Conservation (phyloP, 2,113 vertebrate genomes). For the Leucopsar rothschildi region DNA sequence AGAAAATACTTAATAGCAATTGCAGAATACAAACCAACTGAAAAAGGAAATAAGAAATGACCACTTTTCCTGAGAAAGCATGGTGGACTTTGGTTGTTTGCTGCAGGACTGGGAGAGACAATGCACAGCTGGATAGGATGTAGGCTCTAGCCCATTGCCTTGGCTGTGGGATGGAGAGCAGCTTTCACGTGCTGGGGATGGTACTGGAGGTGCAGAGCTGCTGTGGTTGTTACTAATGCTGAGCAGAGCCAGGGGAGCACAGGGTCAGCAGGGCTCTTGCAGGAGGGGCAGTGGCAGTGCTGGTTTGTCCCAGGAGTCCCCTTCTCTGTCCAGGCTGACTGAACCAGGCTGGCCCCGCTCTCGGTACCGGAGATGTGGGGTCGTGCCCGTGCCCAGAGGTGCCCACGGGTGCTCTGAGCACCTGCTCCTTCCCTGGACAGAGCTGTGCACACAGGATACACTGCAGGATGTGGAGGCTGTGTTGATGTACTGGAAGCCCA, state of each 20-base stretch:
- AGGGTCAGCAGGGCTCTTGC: neutral
- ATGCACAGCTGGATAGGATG: rapidly evolving
- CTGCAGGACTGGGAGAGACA: neutral
- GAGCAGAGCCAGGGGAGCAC: neutral
- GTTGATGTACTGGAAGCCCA: neutral
- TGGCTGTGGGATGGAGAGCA: neutral
- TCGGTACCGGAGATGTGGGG: rapidly evolving
- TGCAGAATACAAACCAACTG: conserved; percentile 27
- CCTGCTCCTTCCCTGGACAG: neutral
- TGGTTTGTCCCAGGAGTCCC: neutral
- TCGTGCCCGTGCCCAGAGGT: rapidly evolving
- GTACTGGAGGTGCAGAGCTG: neutral
- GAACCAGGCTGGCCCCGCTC: neutral
- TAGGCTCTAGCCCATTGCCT: neutral
- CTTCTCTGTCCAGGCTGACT: rapidly evolving
- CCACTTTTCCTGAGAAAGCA: conserved; percentile 20
- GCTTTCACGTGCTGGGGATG: neutral
- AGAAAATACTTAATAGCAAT: conserved; percentile 34
- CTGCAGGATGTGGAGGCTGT: neutral
- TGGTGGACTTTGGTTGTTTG: neutral
- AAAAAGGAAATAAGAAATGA: conserved; percentile 28
- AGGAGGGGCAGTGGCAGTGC: rapidly evolving
- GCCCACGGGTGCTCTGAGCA: rapidly evolving
- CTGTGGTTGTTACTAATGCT: rapidly evolving
- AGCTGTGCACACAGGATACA: rapidly evolving